These are phyloP conservation scores for Gymnocypris eckloni DNA, from an alignment of 2,797 vertebrate genomes.

Conservation along the genomic window DNA sequence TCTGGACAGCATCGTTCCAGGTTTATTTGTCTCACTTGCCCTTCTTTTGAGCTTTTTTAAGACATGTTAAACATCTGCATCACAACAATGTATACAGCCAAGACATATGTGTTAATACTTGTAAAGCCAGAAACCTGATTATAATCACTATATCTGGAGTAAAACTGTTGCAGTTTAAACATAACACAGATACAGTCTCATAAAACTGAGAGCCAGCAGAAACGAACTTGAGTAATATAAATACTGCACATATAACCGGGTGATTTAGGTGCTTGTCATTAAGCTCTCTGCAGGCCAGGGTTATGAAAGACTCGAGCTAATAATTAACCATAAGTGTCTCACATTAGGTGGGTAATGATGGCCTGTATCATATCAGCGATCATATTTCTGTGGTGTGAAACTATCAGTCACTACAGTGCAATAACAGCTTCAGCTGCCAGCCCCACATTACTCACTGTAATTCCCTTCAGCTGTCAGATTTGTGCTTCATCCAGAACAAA, in stretches of 20 bases:
- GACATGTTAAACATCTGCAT: neutral
- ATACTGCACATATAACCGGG: neutral
- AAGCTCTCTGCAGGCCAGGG: neutral
- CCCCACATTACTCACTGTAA: neutral
- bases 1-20: neutral
- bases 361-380: neutral
- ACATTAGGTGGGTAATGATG: neutral
- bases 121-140: neutral
- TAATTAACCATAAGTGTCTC: slow-evolving; percentile 13
- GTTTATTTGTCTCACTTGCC: neutral
- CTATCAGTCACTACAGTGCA: neutral
- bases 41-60: neutral
- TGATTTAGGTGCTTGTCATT: neutral
- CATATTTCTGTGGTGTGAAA: neutral
- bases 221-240: neutral
- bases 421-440: neutral
- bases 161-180: neutral
- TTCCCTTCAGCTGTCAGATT: neutral
- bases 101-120: neutral
- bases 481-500: neutral
- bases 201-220: neutral
- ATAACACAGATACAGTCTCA: neutral
- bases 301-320: slow-evolving; percentile 11
- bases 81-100: neutral
- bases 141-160: neutral